These are phyloP conservation scores for Hofmannophila pseudospretella DNA, from an alignment of 2,888 invertebrate genomes.

Conservation along the genomic window DNA sequence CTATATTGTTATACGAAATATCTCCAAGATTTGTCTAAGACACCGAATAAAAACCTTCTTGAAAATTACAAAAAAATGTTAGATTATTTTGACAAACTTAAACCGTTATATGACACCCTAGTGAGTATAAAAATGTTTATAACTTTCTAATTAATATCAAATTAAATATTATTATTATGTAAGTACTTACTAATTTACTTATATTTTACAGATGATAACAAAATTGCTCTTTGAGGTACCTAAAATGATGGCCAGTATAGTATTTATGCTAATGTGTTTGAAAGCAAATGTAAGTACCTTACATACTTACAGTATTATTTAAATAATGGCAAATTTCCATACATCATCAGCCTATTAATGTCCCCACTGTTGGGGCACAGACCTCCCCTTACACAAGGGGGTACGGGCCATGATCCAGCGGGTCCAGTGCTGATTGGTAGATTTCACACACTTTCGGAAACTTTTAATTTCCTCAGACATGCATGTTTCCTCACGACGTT, in stretches of 20 bases:
- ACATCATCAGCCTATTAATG: too few species aligned
- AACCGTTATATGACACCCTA: constrained; percentile 8
- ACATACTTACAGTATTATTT: neutral
- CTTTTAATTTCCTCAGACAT: too few species aligned
- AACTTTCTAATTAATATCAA: neutral
- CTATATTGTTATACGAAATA: neutral
- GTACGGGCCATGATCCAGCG: too few species aligned
- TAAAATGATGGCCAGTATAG: neutral
- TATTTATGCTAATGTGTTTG: neutral
- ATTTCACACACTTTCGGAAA: too few species aligned
- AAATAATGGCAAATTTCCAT: too few species aligned
- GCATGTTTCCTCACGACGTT: too few species aligned
- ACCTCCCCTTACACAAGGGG: too few species aligned
- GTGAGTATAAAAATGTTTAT: constrained; percentile 6
- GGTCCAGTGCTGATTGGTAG: too few species aligned
- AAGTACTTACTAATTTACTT: neutral
- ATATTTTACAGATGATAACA: neutral
- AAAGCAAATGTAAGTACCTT: neutral
- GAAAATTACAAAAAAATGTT: constrained; percentile 3
- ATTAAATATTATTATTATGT: too few species aligned
- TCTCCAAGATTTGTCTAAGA: neutral
- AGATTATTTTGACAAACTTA: constrained; percentile 9
- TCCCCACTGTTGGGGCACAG: too few species aligned
- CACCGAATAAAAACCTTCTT: neutral
- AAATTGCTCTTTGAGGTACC: neutral